These are phyloP conservation scores for Nerophis lumbriciformis DNA, from an alignment of 2,113 vertebrate species.

Conservation along the genomic window DNA sequence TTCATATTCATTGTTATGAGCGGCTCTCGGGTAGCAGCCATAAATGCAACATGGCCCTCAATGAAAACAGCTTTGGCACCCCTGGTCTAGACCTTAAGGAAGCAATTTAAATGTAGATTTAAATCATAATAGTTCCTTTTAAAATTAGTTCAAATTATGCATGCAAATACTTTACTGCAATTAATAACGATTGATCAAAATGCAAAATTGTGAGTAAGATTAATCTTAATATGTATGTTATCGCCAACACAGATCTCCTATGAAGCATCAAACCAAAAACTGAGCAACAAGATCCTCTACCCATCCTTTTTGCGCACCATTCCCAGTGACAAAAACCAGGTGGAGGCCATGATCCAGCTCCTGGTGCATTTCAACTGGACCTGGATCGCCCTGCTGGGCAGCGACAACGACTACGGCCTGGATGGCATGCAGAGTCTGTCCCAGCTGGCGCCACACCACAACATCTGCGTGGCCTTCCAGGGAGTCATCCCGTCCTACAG, in stretches of 20 bases:
- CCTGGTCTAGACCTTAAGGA: no score
- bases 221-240: neutral
- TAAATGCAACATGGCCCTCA: no score
- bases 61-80: no score
- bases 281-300: constrained; percentile 71
- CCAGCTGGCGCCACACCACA: constrained; percentile 19
- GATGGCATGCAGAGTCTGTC: constrained; percentile 66
- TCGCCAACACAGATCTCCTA: constrained; percentile 71
- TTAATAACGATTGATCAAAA: no score
- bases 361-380: constrained; percentile 73
- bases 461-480: constrained; percentile 77
- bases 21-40: no score
- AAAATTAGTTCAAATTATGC: no score
- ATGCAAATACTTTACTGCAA: no score
- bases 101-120: no score
- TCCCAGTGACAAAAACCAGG: constrained; percentile 75
- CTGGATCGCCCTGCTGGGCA: constrained; percentile 76
- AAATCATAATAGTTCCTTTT: no score
- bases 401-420: constrained; percentile 74
- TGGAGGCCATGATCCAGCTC: constrained; percentile 70
- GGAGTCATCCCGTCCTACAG: constrained; percentile 63
- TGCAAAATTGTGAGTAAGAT: neutral
- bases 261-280: constrained; percentile 69
- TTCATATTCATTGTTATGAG: no score
- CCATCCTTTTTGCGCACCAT: constrained; percentile 75